Evolutionary conservation across 2,888 invertebrate genomes (phyloP), one percentile per base, ranked within the genome.

Genomic region (Vesta saturnalis): DNA sequence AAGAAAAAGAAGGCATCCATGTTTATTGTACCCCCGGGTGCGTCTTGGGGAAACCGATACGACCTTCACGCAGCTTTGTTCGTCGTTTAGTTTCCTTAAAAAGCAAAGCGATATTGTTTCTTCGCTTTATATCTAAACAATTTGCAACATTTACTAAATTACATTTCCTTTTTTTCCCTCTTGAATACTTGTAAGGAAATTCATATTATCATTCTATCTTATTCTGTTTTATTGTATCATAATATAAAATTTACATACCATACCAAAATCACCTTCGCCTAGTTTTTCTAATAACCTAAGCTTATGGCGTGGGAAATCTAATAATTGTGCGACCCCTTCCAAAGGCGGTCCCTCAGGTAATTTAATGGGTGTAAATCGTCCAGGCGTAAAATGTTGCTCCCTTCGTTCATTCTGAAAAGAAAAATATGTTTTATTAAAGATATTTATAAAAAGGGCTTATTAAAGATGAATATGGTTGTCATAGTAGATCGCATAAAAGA

Each of bases 201-300:
- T 14, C 46, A 46, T n/a, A n/a, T n/a, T n/a, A n/a, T n/a, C n/a
- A n/a, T n/a, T n/a, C n/a, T n/a, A n/a, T n/a, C 16, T 52, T 52
- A 16, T 52, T 52, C 30, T 4, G 10, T 10, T 4, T 30, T 30
- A 6, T 30, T 30, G 4, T 30, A 30, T 30, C 30, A 30, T 30
- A 6, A n/a, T 30, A 30, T 54, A 46, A 19, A 63, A 57, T 23
- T 39, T 46, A 86, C 89, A 89, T 82, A 94, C 95, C 89, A 92
- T 92, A 80, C 95, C 95, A 83, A 94, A 94, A 75, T 92, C 91
- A 74, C 95, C 95, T 84, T 94, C 94, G 71, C 95, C 95, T 59
- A 95, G 89, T 82, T 94, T 94, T 83, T 94, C 93, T 71, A 94
- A 86, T 77, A 94, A 91, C 81, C 93, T 87, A 78, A 96, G 88